Percentiles rank a stretch among this genome's conserved stretches.
phyloP scores from a whole-genome alignment of 2,113 vertebrate species.

The Eclectus roratus region DNA sequence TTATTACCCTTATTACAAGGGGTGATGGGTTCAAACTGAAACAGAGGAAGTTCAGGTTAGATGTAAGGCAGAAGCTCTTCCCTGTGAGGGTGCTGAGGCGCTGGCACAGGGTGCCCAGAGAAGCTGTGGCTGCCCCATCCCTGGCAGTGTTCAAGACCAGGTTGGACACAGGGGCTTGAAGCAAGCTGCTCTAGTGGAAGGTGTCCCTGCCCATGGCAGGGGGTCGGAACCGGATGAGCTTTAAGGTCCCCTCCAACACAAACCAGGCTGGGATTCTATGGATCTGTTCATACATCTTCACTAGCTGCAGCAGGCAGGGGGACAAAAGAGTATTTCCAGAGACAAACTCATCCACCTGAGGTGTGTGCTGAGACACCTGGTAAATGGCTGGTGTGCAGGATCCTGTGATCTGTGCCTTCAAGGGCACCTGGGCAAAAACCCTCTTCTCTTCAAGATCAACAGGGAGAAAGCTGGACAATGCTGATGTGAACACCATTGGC shows the following conservation, averaged over 20 bases:
- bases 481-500: rapidly evolving
- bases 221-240: neutral
- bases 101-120: neutral
- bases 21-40: neutral
- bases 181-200: neutral
- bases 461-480: neutral
- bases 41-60: neutral
- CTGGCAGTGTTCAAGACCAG: neutral
- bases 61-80: too few relatives aligned
- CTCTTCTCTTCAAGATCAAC: neutral
- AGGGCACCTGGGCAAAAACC: neutral
- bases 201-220: neutral
- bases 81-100: neutral
- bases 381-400: neutral
- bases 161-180: neutral
- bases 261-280: neutral
- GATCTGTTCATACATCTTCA: neutral
- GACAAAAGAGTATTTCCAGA: neutral
- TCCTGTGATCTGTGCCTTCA: neutral
- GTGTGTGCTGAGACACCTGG: neutral
- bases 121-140: neutral
- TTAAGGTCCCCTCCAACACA: neutral
- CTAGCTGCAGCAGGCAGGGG: neutral
- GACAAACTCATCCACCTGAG: neutral
- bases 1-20: neutral